Base-by-base conservation (phyloP, 2,113 vertebrate genomes). In the Isurus oxyrinchus region DNA sequence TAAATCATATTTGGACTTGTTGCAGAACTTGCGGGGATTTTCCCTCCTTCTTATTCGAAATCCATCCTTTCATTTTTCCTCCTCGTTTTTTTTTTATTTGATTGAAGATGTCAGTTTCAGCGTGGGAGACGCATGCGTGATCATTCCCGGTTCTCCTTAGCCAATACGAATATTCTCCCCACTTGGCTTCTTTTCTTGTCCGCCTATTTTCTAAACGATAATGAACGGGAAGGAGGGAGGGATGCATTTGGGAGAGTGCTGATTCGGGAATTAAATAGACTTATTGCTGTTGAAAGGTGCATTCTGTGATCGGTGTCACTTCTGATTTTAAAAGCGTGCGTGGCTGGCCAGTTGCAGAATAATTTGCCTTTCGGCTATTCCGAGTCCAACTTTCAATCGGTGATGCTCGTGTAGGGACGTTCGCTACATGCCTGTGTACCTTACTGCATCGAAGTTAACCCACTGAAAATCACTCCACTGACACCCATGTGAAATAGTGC, bases 91-190 rank as follows among this genome's bases (percentile, higher is more conserved):
- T 40, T 84, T 84, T 21, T 44, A 76, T 3, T 84, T 84, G 81
- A 84, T 84, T 84, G 81, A 84, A 84, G 81, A 84, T 84, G 81
- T 49, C 81, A 84, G 81, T 84, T 84, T 84, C 81, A 84, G 81
- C 16, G 7, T 16, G 81, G 40, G 40, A 84, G 81, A 84, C 81
- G 81, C 81, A 84, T 84, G 81, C 81, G 81, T 84, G 81, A 4
- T 49, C 81, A 84, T 84, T 84, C 40, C 40, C 81, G 21, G 81
- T 40, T 44, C 4, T 84, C 81, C 81, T 84, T 6, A 49, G 40
- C 79, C 79, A 84, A 84, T 84, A n/a, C 40, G 81, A 49, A 49
- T 44, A 44, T 84, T 44, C 6, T 0, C 81, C 81, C 81, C 81
- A 84, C 81, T 84, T 84, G 35, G 35, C 35, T 76, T 40, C 5